These are phyloP conservation scores for Macrotrachela quadricornifera DNA, from an alignment of 1,140 invertebrate species.

Conservation along the genomic window DNA sequence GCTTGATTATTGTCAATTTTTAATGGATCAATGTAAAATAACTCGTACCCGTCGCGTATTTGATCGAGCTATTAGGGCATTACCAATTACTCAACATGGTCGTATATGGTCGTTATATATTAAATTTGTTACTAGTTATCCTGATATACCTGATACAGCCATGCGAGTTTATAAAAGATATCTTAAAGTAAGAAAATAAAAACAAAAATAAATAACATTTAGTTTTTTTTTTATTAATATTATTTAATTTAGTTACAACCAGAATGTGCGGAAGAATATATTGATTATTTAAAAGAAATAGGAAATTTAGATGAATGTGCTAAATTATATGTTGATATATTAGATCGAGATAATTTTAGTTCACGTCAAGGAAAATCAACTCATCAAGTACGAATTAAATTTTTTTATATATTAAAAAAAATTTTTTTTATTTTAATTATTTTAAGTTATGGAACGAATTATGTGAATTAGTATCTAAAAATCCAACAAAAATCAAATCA, in stretches of 20 bases:
- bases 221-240: no score
- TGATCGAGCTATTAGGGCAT: constrained; percentile 68
- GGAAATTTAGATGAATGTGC: constrained; percentile 71
- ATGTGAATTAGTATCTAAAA: constrained; percentile 87
- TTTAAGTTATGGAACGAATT: constrained; percentile 78
- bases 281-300: constrained; percentile 68
- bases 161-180: constrained; percentile 79
- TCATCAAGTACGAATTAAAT: constrained; percentile 44
- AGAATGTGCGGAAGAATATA: constrained; percentile 87
- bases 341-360: constrained; percentile 86
- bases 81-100: constrained; percentile 92
- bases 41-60: constrained; percentile 72
- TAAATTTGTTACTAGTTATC: constrained; percentile 53
- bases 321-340: constrained; percentile 57
- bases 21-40: constrained; percentile 68
- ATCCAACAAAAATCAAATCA: constrained; percentile 72
- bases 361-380: constrained; percentile 97
- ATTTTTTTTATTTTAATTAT: not conserved
- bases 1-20: constrained; percentile 83
- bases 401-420: not conserved
- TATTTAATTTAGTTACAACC: constrained; percentile 37
- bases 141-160: constrained; percentile 75
- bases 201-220: no score
- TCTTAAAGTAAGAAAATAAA: constrained; percentile 46
- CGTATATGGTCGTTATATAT: constrained; percentile 91